A percentile compares a stretch with the other conserved stretches of the same genome.
These are phyloP conservation scores for Exaiptasia diaphana DNA, from an alignment of 64 coral and sea anemone species.

Conservation along the genomic window DNA sequence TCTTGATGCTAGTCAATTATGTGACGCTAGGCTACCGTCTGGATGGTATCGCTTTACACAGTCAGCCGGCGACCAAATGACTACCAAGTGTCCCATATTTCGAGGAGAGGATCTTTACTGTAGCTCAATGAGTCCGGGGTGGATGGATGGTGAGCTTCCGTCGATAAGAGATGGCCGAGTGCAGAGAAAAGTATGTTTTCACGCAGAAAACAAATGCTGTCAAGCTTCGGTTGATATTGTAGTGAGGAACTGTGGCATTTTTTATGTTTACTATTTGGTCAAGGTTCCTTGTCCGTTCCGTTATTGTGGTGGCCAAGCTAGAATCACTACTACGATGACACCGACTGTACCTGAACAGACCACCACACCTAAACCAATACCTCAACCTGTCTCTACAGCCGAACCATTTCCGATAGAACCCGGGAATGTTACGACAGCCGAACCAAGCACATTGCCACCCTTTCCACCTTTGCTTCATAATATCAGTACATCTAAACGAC, in stretches of 20 bases:
- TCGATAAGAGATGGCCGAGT: background rate
- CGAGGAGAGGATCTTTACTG: slow-evolving; percentile 1
- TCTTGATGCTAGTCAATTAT: background rate
- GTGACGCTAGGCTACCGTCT: slow-evolving; percentile 52
- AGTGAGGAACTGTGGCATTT: slow-evolving; percentile 14
- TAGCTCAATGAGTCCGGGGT: background rate
- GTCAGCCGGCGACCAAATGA: slow-evolving; percentile 33
- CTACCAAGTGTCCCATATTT: background rate
- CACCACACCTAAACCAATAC: background rate
- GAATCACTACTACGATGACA: background rate
- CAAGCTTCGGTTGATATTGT: background rate
- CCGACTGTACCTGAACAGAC: background rate
- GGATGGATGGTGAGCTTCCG: slow-evolving; percentile 17
- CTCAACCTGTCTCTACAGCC: background rate
- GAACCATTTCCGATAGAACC: background rate
- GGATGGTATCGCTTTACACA: slow-evolving; percentile 80
- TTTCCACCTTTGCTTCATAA: too few relatives aligned
- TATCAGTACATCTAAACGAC: too few relatives aligned
- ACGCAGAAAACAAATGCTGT: slow-evolving; percentile 16
- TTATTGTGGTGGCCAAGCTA: background rate
- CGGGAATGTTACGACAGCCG: too few relatives aligned
- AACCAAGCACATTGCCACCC: background rate
- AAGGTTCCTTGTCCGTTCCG: slow-evolving; percentile 4
- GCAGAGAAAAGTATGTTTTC: slow-evolving; percentile 6
- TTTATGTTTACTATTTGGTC: slow-evolving; percentile 3